Percentiles rank a stretch among this genome's conserved stretches.
Evolutionary conservation across 2,113 vertebrate species (phyloP).

Genomic region (Pseudorasbora parva): DNA sequence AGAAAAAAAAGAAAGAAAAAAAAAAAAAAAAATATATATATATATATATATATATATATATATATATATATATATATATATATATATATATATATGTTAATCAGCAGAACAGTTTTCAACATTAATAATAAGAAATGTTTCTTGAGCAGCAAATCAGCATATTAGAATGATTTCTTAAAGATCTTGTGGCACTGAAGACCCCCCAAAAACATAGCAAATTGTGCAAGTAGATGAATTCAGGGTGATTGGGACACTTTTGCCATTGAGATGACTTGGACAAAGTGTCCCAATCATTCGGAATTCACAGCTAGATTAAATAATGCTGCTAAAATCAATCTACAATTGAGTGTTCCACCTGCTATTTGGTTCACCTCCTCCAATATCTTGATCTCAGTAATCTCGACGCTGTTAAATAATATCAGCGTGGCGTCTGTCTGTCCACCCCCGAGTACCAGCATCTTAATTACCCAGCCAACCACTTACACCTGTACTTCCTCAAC

Average conservation of each 20-base stretch:
- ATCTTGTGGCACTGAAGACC: background rate
- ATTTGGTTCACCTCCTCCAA: background rate
- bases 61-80: too few relatives aligned
- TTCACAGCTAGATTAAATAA: background rate
- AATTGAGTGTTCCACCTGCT: background rate
- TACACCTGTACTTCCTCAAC: constrained; percentile 12
- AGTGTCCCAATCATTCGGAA: too few relatives aligned
- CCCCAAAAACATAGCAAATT: too few relatives aligned
- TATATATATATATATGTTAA: too few relatives aligned
- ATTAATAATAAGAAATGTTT: background rate
- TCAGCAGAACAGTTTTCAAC: background rate
- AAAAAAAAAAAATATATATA: too few relatives aligned
- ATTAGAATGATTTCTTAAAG: background rate
- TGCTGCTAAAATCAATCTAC: background rate
- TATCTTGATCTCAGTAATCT: background rate
- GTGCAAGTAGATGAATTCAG: too few relatives aligned
- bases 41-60: too few relatives aligned
- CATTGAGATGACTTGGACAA: too few relatives aligned
- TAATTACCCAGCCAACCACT: background rate
- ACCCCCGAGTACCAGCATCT: background rate
- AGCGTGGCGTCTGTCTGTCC: background rate
- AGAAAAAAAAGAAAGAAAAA: background rate
- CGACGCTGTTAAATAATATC: background rate
- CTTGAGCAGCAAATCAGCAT: background rate
- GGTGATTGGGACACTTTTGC: too few relatives aligned